phyloP scores from a whole-genome alignment of 2,113 vertebrate genomes.

The Muntiacus reevesi region DNA sequence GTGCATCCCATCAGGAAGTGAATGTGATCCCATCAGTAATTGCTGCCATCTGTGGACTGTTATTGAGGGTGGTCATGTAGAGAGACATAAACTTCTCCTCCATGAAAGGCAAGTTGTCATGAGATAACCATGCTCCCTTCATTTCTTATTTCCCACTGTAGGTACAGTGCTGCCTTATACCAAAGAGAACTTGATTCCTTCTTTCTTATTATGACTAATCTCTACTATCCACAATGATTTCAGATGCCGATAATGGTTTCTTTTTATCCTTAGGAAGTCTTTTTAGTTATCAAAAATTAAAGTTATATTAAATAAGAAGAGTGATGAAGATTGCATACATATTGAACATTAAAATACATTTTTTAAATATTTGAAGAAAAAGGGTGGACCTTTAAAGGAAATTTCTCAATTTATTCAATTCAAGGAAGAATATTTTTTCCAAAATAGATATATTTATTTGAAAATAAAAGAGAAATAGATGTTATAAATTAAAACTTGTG shows the following conservation, averaged over 20 bases:
- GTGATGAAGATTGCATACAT: not conserved
- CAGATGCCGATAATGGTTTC: not conserved
- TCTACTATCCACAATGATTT: not conserved
- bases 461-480: not conserved
- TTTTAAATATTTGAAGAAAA: not conserved
- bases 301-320: not conserved
- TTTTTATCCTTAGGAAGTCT: not conserved
- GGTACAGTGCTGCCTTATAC: not conserved
- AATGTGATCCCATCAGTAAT: not conserved
- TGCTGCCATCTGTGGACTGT: not conserved
- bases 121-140: not conserved
- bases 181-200: not conserved
- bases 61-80: not conserved
- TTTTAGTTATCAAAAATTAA: not conserved
- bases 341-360: not conserved
- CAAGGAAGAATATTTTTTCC: not conserved
- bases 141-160: not conserved
- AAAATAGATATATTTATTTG: not conserved
- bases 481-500: not conserved
- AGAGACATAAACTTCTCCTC: not conserved
- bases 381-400: not conserved
- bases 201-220: not conserved
- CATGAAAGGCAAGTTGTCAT: not conserved
- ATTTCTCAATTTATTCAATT: not conserved
- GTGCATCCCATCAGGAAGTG: not conserved